Evolutionary conservation across 2,888 invertebrate species (phyloP).

Genomic region (Dromius quadrimaculatus): DNA sequence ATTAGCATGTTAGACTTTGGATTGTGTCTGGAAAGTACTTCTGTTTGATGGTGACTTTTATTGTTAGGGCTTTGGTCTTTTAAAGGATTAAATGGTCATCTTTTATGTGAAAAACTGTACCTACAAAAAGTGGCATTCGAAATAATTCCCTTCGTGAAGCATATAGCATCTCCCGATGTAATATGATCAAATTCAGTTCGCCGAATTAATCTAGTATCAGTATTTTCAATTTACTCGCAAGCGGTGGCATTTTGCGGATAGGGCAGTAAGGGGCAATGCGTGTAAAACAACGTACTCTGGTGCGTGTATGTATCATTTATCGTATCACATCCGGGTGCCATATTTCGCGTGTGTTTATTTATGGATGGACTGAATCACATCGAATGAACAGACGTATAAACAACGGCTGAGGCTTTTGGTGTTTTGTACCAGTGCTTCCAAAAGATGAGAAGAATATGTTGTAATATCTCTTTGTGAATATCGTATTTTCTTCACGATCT

Average conservation of each 20-base stretch:
- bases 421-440: conserved; percentile 8
- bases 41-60: not conserved
- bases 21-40: not conserved
- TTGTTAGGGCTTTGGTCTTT: too few relatives aligned
- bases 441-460: not conserved
- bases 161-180: conserved; percentile 18
- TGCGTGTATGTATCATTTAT: conserved; percentile 44
- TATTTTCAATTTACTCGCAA: conserved; percentile 31
- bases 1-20: not conserved
- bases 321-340: conserved; percentile 51
- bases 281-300: conserved; percentile 21
- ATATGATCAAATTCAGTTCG: conserved; percentile 26
- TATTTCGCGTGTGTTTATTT: conserved; percentile 52
- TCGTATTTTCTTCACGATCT: too few relatives aligned
- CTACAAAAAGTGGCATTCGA: too few relatives aligned
- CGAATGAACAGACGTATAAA: conserved; percentile 23
- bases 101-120: too few relatives aligned
- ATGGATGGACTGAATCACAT: conserved; percentile 49
- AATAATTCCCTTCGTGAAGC: conserved; percentile 15
- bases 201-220: conserved; percentile 39
- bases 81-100: too few relatives aligned
- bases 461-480: too few relatives aligned
- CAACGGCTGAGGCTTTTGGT: conserved; percentile 7
- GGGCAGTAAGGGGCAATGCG: not conserved
- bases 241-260: not conserved